Evolutionary conservation across 2,797 vertebrate genomes (phyloP), one percentile per base, ranked within the genome.

Genomic region (Rhodeus uyekii): DNA sequence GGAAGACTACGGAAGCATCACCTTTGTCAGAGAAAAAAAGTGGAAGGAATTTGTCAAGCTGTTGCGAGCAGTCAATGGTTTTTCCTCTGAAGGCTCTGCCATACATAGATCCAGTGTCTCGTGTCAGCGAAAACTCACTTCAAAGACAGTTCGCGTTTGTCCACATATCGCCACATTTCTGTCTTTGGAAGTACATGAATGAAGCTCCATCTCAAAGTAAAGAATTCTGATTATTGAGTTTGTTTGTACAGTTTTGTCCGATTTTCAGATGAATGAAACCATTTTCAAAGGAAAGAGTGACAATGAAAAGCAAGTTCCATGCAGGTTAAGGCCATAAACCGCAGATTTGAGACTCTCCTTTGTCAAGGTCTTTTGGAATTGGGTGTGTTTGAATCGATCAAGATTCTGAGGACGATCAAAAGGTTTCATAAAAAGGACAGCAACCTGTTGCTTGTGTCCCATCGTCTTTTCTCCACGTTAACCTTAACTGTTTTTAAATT

Each of bases 141-240:
- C 89, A 93, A 93, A 93, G 91, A 87, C 84, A 84, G 79, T 89
- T 87, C 86, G 84, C 72, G 85, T 84, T 78, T 58, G 2, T 87
- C 86, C 86, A 82, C 73, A 89, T 87, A 82, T 86, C 84, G 82
- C 84, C 84, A 82, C 58, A 77, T 83, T 86, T 90, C 88, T 84
- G 75, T 82, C 71, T n/a, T 38, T 82, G 87, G 80, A 68, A 69
- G 60, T 78, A 80, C 81, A 84, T 83, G 86, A 88, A 90, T 89
- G 85, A 63, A 71, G 85, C 85, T 78, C 61, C 65, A 38, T 81
- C 83, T 90, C 76, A 87, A 82, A 60, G 55, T 60, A 83, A 90
- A 80, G 80, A 91, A 91, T 91, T 89, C 87, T 34, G 74, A 90
- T 89, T 74, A 88, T 76, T 53, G 46, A 53, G 48, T 16, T 73